A percentile compares a stretch with the other conserved stretches of the same genome.
Evolutionary conservation across 2,113 vertebrate genomes (phyloP).

Genomic region (Neoarius graeffei): DNA sequence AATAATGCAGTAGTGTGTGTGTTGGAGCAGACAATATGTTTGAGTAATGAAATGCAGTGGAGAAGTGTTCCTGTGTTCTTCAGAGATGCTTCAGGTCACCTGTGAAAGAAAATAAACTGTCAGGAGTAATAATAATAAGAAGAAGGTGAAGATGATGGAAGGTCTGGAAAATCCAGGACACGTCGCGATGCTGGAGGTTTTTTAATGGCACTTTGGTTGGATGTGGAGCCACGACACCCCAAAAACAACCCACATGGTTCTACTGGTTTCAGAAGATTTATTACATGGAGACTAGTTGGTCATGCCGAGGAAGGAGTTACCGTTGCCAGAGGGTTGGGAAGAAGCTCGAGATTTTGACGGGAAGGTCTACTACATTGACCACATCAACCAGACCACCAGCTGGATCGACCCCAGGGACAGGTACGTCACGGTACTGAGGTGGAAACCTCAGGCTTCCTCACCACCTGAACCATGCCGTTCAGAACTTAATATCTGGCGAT

Average conservation of each 20-base stretch:
- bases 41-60: not conserved
- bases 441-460: not conserved
- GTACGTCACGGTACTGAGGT: constrained; percentile 63
- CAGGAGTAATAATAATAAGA: not conserved
- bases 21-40: not conserved
- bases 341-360: constrained; percentile 94
- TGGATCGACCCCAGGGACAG: constrained; percentile 97
- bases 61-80: not conserved
- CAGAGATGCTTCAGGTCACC: not conserved
- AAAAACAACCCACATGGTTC: constrained; percentile 48
- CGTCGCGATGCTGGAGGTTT: not conserved
- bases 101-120: not conserved
- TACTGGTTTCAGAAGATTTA: constrained; percentile 66
- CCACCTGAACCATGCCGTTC: not conserved
- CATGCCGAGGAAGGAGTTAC: constrained; percentile 95
- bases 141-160: constrained; percentile 52
- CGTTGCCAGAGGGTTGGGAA: constrained; percentile 96
- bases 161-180: constrained; percentile 43
- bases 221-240: constrained; percentile 8
- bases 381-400: constrained; percentile 88
- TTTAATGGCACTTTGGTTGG: constrained; percentile 50
- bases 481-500: not conserved
- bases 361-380: constrained; percentile 94
- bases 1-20: not conserved
- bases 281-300: constrained; percentile 79